phyloP scores from a whole-genome alignment of 1,140 invertebrate genomes.

The Neodiprion lecontei region DNA sequence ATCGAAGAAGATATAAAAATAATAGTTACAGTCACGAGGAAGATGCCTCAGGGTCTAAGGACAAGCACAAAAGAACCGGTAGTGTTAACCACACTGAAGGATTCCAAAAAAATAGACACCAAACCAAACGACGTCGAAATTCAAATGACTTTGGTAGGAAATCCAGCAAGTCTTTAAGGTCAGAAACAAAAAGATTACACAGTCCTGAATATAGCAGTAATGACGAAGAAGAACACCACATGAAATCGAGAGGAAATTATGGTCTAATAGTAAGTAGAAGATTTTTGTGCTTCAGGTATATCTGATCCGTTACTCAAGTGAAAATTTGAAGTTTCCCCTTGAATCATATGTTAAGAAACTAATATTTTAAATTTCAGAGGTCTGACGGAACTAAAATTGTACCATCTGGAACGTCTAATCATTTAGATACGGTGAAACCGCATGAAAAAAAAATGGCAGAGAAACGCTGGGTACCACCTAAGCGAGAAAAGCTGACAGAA shows the following conservation, averaged over 20 bases:
- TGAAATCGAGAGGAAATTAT: constrained; percentile 41
- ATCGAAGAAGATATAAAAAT: constrained; percentile 24
- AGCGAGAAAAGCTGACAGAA: constrained; percentile 63
- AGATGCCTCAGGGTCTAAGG: constrained; percentile 45
- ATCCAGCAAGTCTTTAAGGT: constrained; percentile 9
- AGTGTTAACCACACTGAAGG: constrained; percentile 19
- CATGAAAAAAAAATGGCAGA: constrained; percentile 37
- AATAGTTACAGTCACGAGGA: constrained; percentile 34
- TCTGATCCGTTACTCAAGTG: too few relatives aligned
- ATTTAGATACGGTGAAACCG: constrained; percentile 29
- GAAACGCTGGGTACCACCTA: constrained; percentile 46
- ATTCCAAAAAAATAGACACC: constrained; percentile 17
- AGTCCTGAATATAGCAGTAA: constrained; percentile 19
- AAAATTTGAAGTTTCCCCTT: constrained; percentile 19
- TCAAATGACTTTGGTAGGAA: constrained; percentile 22
- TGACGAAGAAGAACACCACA: constrained; percentile 29
- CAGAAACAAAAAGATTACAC: constrained; percentile 10
- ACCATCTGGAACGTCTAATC: constrained; percentile 23
- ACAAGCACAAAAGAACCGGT: constrained; percentile 33
- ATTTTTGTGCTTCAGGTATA: constrained; percentile 13
- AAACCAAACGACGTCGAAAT: constrained; percentile 12
- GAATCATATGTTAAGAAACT: background rate
- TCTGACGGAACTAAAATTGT: constrained; percentile 58
- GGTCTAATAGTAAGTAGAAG: constrained; percentile 48
- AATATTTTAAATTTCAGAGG: constrained; percentile 32